These are phyloP conservation scores for Schrankia costaestrigalis DNA, from an alignment of 2,888 invertebrate genomes.

Conservation along the genomic window DNA sequence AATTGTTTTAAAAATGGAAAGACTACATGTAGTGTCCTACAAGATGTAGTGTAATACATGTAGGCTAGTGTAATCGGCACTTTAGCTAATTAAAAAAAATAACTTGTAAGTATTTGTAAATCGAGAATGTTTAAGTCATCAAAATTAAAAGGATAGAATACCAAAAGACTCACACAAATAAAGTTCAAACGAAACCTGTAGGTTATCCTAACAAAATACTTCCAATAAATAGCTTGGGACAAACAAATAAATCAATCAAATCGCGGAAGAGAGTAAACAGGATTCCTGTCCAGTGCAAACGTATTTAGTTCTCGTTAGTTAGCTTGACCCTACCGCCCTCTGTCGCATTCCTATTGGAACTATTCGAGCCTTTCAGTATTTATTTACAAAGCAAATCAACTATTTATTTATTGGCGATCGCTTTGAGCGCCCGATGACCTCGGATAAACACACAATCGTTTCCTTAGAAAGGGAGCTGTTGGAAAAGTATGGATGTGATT, in stretches of 20 bases:
- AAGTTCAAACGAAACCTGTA: too few relatives aligned
- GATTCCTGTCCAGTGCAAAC: slow-evolving; percentile 51
- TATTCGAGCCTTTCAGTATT: slow-evolving; percentile 61
- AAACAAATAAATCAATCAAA: slow-evolving; percentile 40
- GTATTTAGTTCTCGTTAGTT: slow-evolving; percentile 65
- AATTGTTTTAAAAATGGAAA: too few relatives aligned
- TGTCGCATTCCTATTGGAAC: slow-evolving; percentile 58
- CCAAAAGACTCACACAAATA: too few relatives aligned
- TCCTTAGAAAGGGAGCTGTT: slow-evolving; percentile 50
- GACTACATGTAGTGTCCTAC: too few relatives aligned
- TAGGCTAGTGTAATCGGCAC: too few relatives aligned
- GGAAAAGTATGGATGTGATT: slow-evolving; percentile 39
- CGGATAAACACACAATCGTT: slow-evolving; percentile 61
- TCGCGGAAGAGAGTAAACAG: slow-evolving; percentile 31
- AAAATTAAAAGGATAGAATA: too few relatives aligned
- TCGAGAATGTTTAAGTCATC: too few relatives aligned
- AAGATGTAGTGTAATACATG: too few relatives aligned
- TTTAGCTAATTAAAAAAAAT: too few relatives aligned
- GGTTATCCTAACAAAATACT: slow-evolving; percentile 7
- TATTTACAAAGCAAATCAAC: slow-evolving; percentile 76
- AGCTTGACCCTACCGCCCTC: slow-evolving; percentile 44
- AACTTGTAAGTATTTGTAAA: too few relatives aligned
- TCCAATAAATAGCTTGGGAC: slow-evolving; percentile 18
- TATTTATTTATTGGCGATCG: slow-evolving; percentile 75
- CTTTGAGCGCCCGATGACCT: slow-evolving; percentile 72